phyloP scores from a whole-genome alignment of 53 echinoderm and acorn worm genomes.

The Holothuria scabra region DNA sequence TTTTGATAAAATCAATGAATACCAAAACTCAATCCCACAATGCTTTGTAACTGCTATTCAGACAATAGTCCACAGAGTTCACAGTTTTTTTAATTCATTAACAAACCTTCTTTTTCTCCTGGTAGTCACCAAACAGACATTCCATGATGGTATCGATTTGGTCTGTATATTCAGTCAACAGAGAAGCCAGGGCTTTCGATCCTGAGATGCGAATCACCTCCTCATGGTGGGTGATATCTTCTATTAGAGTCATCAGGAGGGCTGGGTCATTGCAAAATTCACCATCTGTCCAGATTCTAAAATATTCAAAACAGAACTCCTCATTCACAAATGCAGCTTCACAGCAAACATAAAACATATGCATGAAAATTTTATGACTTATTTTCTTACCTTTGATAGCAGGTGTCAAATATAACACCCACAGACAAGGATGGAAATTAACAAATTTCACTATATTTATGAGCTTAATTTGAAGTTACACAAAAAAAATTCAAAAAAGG shows the following conservation, averaged over 20 bases:
- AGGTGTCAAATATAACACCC: too few relatives aligned
- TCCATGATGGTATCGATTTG: slow-evolving; percentile 68
- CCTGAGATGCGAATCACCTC: slow-evolving; percentile 76
- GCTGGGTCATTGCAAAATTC: slow-evolving; percentile 62
- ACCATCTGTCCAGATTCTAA: slow-evolving; percentile 70
- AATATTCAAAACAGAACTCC: not conserved
- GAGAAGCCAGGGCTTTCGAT: slow-evolving; percentile 71
- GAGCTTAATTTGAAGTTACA: too few relatives aligned
- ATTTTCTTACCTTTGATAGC: too few relatives aligned
- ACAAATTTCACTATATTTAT: too few relatives aligned
- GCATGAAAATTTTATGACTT: too few relatives aligned
- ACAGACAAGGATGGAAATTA: too few relatives aligned
- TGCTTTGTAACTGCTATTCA: too few relatives aligned
- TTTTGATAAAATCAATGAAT: too few relatives aligned
- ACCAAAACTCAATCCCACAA: too few relatives aligned
- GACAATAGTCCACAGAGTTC: not conserved
- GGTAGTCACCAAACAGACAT: slow-evolving; percentile 74
- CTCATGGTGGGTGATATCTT: slow-evolving; percentile 79
- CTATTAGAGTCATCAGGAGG: slow-evolving; percentile 72
- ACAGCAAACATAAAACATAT: too few relatives aligned
- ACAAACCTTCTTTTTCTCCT: slow-evolving; percentile 70
- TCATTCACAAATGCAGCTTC: too few relatives aligned
- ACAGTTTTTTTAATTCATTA: not conserved
- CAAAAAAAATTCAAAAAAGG: too few relatives aligned
- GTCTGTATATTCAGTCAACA: slow-evolving; percentile 72